phyloP scores from a whole-genome alignment of 2,888 invertebrate species.

The Dermolepida albohirtum region DNA sequence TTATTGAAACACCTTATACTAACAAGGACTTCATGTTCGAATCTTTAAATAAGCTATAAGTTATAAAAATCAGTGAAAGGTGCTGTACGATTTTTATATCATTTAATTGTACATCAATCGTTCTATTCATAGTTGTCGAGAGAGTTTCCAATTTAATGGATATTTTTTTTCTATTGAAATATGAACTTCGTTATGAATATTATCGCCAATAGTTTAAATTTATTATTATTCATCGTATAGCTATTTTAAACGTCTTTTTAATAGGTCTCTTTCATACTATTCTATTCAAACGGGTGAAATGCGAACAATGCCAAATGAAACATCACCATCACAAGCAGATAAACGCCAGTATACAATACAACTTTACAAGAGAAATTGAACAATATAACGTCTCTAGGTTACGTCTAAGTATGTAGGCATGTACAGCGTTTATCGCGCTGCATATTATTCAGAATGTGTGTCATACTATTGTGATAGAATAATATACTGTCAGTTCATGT shows the following conservation, averaged over 20 bases:
- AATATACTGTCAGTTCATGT: not conserved
- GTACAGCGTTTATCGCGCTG: not conserved
- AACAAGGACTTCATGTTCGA: too few species aligned
- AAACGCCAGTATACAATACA: not conserved
- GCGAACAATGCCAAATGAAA: not conserved
- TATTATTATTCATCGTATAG: too few species aligned
- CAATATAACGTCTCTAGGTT: not conserved
- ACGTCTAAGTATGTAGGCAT: not conserved
- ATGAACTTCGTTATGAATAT: too few species aligned
- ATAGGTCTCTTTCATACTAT: not conserved
- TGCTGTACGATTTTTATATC: too few species aligned
- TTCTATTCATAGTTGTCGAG: too few species aligned
- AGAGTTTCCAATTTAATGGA: too few species aligned
- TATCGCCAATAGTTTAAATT: too few species aligned
- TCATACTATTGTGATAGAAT: slow-evolving; percentile 6
- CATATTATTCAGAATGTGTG: slow-evolving; percentile 3
- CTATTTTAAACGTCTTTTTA: not conserved
- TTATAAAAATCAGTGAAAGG: too few species aligned
- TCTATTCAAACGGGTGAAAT: not conserved
- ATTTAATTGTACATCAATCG: too few species aligned
- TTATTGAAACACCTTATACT: too few species aligned
- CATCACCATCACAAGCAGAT: slow-evolving; percentile 4
- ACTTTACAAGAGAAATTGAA: not conserved
- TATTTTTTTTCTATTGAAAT: too few species aligned
- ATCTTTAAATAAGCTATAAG: too few species aligned